A percentile compares a stretch with the other conserved stretches of the same genome.
phyloP scores from a whole-genome alignment of 1,140 invertebrate genomes.

The Drosophila punjabiensis region DNA sequence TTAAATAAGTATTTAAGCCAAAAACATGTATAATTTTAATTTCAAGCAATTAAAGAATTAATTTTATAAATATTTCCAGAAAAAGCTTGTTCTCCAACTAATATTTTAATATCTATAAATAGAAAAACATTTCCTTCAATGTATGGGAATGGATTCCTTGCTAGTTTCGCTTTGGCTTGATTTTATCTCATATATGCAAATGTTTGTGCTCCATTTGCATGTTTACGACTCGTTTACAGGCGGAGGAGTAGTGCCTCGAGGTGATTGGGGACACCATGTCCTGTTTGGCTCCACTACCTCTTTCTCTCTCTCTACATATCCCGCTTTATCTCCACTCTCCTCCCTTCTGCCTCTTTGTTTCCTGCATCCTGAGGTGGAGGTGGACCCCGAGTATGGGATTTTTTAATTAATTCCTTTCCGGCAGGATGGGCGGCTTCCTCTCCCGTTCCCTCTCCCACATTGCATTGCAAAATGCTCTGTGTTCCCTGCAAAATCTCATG shows the following conservation, averaged over 20 bases:
- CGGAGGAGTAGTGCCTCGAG: slow-evolving; percentile 21
- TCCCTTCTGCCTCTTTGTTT: neutral
- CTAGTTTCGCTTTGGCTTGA: slow-evolving; percentile 21
- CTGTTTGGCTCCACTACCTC: neutral
- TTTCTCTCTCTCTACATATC: neutral
- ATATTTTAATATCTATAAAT: neutral
- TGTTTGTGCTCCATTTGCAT: slow-evolving; percentile 48
- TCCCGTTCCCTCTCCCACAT: neutral
- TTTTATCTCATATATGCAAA: slow-evolving; percentile 49
- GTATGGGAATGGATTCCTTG: slow-evolving; percentile 13
- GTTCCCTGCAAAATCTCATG: slow-evolving; percentile 31
- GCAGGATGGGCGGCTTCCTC: slow-evolving; percentile 23
- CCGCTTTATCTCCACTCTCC: neutral
- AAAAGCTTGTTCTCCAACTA: too few species aligned
- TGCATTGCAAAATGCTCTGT: slow-evolving; percentile 30
- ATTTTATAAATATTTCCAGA: neutral
- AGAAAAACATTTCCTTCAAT: neutral
- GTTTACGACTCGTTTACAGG: slow-evolving; percentile 37
- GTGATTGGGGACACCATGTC: slow-evolving; percentile 47
- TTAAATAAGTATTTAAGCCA: too few species aligned
- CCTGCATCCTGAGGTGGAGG: slow-evolving; percentile 26
- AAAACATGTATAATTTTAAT: too few species aligned
- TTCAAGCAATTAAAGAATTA: accelerated
- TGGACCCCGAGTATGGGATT: slow-evolving; percentile 18
- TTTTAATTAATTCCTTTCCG: slow-evolving; percentile 53